Conservation (phyloP, 2,113 vertebrate genomes). For the Melanerpes aurifrons region DNA sequence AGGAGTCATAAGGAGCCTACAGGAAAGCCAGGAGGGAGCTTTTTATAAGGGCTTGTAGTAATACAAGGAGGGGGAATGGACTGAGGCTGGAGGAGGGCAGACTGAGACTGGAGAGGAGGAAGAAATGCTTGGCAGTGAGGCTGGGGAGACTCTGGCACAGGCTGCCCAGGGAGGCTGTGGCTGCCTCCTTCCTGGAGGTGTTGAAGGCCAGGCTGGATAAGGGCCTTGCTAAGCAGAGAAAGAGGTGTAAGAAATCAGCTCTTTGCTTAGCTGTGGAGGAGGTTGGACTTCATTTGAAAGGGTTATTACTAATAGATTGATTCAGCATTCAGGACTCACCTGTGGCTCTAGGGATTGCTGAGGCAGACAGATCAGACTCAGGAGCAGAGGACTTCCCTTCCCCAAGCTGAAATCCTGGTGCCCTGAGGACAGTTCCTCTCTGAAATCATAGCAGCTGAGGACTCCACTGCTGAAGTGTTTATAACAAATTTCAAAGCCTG, state of each 20-base stretch:
- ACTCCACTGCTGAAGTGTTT: background rate
- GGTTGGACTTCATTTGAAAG: background rate
- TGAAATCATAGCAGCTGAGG: background rate
- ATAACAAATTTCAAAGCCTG: constrained; percentile 22
- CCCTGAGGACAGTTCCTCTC: background rate
- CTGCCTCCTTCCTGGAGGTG: no score
- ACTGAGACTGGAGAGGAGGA: no score
- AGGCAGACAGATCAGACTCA: background rate
- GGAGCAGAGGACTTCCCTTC: background rate
- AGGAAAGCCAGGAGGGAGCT: no score
- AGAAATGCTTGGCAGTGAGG: no score
- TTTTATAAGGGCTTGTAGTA: no score
- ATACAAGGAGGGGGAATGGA: no score
- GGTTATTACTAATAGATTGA: background rate
- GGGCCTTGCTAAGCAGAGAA: background rate
- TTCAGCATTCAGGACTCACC: background rate
- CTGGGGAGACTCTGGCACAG: no score
- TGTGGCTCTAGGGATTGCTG: background rate
- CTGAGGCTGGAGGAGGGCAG: no score
- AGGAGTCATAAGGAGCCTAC: no score
- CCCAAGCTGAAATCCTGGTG: background rate
- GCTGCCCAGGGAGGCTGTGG: no score
- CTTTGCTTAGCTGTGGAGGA: background rate
- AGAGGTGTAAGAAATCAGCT: background rate
- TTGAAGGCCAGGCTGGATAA: no score